Percentiles rank a stretch among this genome's conserved stretches.
Evolutionary conservation across 2,113 vertebrate species (phyloP).

Genomic region (Hoplias malabaricus): DNA sequence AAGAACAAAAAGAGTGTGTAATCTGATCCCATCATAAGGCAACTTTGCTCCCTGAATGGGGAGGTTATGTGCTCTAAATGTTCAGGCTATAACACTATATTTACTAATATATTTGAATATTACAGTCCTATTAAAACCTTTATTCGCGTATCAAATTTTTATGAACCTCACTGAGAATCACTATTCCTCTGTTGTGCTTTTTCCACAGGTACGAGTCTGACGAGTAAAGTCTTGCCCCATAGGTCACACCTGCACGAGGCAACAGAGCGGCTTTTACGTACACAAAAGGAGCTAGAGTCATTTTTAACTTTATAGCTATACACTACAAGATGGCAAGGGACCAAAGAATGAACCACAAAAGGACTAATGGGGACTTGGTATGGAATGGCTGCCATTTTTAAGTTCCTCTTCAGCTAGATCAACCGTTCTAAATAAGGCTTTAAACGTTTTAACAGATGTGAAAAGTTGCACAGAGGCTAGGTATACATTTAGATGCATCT

Average conservation of each 20-base stretch:
- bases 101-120: background rate
- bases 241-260: background rate
- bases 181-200: slow-evolving; percentile 9
- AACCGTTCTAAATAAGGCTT: background rate
- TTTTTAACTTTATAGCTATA: background rate
- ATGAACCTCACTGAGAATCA: too few relatives aligned
- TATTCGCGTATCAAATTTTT: too few relatives aligned
- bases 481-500: background rate
- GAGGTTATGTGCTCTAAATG: background rate
- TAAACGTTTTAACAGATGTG: background rate
- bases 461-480: background rate
- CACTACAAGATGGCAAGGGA: background rate
- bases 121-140: too few relatives aligned
- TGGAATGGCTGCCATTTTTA: background rate
- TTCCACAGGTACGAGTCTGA: slow-evolving; percentile 75
- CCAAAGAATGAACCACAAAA: slow-evolving; percentile 6
- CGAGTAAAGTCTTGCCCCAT: slow-evolving; percentile 61
- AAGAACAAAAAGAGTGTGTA: too few relatives aligned
- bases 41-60: too few relatives aligned
- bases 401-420: background rate
- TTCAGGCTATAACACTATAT: background rate
- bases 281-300: background rate
- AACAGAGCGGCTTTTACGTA: slow-evolving; percentile 3
- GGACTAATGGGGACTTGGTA: background rate
- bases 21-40: too few relatives aligned